phyloP scores from a whole-genome alignment of 2,888 invertebrate genomes.

The Hetaerina titia region DNA sequence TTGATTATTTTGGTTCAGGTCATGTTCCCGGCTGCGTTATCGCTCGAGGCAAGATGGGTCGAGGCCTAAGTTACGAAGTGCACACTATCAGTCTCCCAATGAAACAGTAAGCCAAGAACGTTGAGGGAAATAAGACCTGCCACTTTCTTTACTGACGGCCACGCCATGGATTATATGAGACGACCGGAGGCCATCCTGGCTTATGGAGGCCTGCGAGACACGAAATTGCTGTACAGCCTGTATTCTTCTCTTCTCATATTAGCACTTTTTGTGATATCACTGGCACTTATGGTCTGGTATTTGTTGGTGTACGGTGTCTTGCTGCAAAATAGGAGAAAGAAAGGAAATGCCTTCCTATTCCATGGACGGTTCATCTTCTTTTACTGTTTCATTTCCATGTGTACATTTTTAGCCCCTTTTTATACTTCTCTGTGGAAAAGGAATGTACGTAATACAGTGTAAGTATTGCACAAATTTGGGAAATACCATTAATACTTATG shows the following conservation, averaged over 20 bases:
- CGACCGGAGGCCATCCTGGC: background rate
- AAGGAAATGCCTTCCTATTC: conserved; percentile 28
- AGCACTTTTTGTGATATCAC: background rate
- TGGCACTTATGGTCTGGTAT: background rate
- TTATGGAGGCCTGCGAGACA: background rate
- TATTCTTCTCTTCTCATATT: background rate
- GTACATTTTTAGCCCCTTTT: background rate
- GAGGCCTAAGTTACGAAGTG: too few species aligned
- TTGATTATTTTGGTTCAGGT: too few species aligned
- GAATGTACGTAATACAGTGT: conserved; percentile 32
- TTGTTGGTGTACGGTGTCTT: background rate
- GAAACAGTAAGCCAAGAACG: too few species aligned
- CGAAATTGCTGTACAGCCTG: background rate
- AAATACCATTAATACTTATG: background rate
- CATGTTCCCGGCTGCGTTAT: too few species aligned
- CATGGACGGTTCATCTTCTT: conserved; percentile 36
- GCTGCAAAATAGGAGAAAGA: background rate
- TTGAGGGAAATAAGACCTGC: too few species aligned
- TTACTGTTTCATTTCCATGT: conserved; percentile 32
- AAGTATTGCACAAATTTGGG: background rate
- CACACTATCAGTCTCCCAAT: too few species aligned
- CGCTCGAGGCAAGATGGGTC: too few species aligned
- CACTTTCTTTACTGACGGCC: too few species aligned
- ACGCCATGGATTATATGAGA: background rate
- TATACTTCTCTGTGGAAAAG: background rate